Evolutionary conservation across 2,888 invertebrate species (phyloP), one percentile per base, ranked within the genome.

Genomic region (Tyria jacobaeae): DNA sequence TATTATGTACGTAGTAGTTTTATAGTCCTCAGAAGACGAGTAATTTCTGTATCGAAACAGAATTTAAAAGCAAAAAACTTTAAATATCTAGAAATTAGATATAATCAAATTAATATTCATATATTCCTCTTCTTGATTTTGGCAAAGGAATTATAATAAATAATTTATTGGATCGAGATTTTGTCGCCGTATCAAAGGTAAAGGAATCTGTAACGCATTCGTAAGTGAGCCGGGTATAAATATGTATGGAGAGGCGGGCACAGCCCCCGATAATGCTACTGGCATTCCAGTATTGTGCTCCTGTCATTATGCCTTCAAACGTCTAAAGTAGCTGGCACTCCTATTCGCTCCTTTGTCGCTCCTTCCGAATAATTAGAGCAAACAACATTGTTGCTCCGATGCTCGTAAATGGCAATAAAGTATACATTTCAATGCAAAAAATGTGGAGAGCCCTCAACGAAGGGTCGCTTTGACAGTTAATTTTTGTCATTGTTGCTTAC

Each of bases 321-420:
- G 76, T 83, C 84, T 87, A 82, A 86, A 90, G 89, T 85, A 86
- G 83, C 84, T 73, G 83, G 83, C 87, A 89, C 91, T 88, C 88
- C 90, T 88, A 88, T 87, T 86, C 80, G 80, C 79, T 84, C 84
- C 81, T 89, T 92, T 92, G 92, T 92, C 78, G 89, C 87, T 87
- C 85, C 88, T 91, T 91, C 91, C 91, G 91, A 91, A 93, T 93
- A 92, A 92, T 93, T 93, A 92, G 88, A 87, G 79, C 87, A 83
- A 85, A 84, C 79, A 82, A 80, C 84, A 85, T 87, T 84, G 87
- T 85, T 71, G 78, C 71, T 76, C 73, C 71, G 77, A 81, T 81
- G 80, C 84, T 83, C 83, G 78, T 71, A 83, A 75, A 73, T 60
- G 78, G 82, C 84, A 83, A 85, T 89, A 90, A 89, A 90, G 93